Conservation (phyloP, 2,113 vertebrate species). For the Apteryx owenii region DNA sequence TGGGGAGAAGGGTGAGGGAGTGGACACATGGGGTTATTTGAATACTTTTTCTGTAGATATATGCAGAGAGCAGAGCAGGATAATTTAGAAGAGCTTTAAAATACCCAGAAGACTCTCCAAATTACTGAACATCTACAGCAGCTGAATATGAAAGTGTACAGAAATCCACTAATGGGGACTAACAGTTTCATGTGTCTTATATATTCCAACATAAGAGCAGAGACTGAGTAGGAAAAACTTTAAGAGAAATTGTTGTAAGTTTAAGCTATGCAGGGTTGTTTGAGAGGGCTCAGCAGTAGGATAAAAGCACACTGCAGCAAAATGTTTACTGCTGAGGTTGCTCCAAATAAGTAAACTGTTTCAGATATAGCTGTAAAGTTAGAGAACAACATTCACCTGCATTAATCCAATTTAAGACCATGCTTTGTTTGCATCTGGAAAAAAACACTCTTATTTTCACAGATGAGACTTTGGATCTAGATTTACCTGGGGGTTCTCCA, state of each 20-base stretch:
- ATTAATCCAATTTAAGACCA: neutral
- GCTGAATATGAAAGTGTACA: neutral
- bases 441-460: rapidly evolving
- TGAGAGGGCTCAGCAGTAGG: neutral
- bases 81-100: neutral
- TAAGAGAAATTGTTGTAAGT: neutral
- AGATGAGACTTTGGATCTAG: neutral
- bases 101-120: neutral
- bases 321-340: neutral
- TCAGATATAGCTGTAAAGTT: neutral
- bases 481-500: neutral
- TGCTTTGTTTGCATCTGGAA: neutral
- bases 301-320: neutral
- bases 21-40: neutral
- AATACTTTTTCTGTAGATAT: neutral
- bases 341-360: neutral
- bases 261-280: neutral
- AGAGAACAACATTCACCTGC: neutral
- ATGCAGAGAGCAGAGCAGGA: neutral
- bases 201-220: neutral
- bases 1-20: neutral
- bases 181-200: neutral
- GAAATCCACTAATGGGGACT: neutral
- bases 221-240: neutral
- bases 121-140: neutral